Evolutionary conservation across 2,888 invertebrate species (phyloP).

Genomic region (Drosophila putrida): DNA sequence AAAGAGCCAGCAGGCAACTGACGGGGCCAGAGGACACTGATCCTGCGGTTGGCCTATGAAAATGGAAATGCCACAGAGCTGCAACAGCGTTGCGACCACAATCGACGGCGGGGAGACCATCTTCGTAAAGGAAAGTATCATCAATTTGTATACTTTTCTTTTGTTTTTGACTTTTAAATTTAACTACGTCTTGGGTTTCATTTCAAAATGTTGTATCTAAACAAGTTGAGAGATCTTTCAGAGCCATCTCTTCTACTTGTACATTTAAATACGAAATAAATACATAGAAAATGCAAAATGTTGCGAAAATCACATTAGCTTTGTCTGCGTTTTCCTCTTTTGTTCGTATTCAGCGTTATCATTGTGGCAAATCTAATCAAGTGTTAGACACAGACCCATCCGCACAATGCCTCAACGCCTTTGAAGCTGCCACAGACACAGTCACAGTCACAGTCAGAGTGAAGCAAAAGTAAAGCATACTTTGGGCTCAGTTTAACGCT

Average conservation of each 20-base stretch:
- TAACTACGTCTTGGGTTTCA: constrained; percentile 14
- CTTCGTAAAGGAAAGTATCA: constrained; percentile 7
- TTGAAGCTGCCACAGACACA: constrained; percentile 22
- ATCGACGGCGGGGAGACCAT: constrained; percentile 56
- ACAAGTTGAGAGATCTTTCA: constrained; percentile 9
- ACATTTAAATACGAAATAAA: constrained; percentile 28
- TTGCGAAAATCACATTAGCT: constrained; percentile 27
- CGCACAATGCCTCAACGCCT: constrained; percentile 28
- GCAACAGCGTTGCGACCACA: constrained; percentile 39
- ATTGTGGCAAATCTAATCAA: constrained; percentile 51
- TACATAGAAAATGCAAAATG: constrained; percentile 28
- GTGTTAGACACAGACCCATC: constrained; percentile 25
- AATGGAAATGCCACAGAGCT: constrained; percentile 41
- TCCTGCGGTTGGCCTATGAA: constrained; percentile 38
- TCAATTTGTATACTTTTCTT: constrained; percentile 12
- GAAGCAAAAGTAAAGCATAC: constrained; percentile 7
- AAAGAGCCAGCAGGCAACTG: constrained; percentile 33
- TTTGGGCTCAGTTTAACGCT: constrained; percentile 37
- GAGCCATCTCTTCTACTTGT: background rate
- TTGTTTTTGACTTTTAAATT: constrained; percentile 11
- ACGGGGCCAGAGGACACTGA: constrained; percentile 26
- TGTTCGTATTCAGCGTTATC: constrained; percentile 22
- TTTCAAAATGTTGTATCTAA: constrained; percentile 6
- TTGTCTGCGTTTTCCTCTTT: constrained; percentile 21
- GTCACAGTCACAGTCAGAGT: background rate